Evolutionary conservation across 2,113 vertebrate species (phyloP), one percentile per base, ranked within the genome.

Genomic region (Microtus richardsoni): DNA sequence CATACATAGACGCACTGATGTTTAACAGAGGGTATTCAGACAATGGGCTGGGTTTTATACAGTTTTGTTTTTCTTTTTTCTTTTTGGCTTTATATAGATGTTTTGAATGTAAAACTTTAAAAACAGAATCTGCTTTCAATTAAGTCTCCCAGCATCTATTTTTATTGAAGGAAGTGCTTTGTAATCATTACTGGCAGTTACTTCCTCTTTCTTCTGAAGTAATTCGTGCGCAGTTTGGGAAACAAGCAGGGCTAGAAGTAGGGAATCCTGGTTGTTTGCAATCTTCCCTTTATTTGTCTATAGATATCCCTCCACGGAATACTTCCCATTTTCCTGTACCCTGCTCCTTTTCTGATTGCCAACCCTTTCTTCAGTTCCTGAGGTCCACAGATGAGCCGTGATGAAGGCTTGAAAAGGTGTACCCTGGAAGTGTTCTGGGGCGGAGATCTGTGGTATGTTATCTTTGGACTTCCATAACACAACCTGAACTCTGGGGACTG

Each of bases 121-220:
- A 94, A 95, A 89, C 3, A 75, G 64, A 91, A 93, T 84, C 39
- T 92, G 88, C 74, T 93, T 95, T 95, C 19, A 92, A 91, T 94
- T 94, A 97, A 75, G 14, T 30, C 86, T 93, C 86, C 70, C 71
- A 80, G 74, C 75, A 89, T 90, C 39, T 92, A 64, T 60, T 94
- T 93, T 96, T 77, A 91, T 12, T 88, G 75, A 60, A 88, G 74
- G n/a, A 92, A 90, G 85, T 96, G 36, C 44, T 91, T 74, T 88
- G 30, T 92, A 91, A 88, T 92, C 89, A 95, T 39, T 92, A 95
- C 52, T 94, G 91, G 90, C 36, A 74, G 70, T 66, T 88, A 79
- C 52, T 94, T 95, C 62, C 92, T 92, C 71, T 91, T 94, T 94
- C 19, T 78, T 77, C 64, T 58, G 60, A 74, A 95, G 77, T n/a